phyloP scores from a whole-genome alignment of 1,140 invertebrate genomes.

The Euura lappo region DNA sequence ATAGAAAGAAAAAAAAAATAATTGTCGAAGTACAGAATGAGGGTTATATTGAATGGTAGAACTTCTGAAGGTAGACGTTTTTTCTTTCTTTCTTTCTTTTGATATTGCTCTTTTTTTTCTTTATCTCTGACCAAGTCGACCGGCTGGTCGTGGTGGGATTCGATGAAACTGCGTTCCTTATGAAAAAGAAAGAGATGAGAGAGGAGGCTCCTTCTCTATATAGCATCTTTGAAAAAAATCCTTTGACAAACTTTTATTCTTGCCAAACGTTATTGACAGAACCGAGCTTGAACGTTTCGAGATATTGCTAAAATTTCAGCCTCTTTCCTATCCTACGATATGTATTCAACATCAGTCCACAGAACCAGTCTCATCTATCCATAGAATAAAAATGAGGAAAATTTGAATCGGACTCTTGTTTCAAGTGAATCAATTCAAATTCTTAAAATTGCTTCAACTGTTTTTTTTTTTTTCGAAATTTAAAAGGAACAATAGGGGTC shows the following conservation, averaged over 20 bases:
- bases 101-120: slow-evolving; percentile 23
- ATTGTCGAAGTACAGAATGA: background rate
- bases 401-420: too few relatives aligned
- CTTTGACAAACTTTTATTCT: slow-evolving; percentile 4
- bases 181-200: slow-evolving; percentile 8
- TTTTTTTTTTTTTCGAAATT: too few relatives aligned
- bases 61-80: slow-evolving; percentile 33
- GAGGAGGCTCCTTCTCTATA: background rate
- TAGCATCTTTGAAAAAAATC: background rate
- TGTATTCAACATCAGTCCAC: background rate
- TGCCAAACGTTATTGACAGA: slow-evolving; percentile 3
- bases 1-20: background rate
- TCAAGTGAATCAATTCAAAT: too few relatives aligned
- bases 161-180: slow-evolving; percentile 57
- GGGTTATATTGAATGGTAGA: slow-evolving; percentile 43
- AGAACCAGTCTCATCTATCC: background rate
- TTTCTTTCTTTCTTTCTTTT: background rate
- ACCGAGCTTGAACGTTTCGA: background rate
- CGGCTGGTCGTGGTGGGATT: slow-evolving; percentile 40
- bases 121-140: slow-evolving; percentile 42
- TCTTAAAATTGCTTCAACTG: too few relatives aligned
- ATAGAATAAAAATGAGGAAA: background rate
- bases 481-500: too few relatives aligned
- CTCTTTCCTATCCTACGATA: background rate
- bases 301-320: background rate